phyloP scores from a whole-genome alignment of 2,888 invertebrate species.

The Eudasyphora cyanicolor region DNA sequence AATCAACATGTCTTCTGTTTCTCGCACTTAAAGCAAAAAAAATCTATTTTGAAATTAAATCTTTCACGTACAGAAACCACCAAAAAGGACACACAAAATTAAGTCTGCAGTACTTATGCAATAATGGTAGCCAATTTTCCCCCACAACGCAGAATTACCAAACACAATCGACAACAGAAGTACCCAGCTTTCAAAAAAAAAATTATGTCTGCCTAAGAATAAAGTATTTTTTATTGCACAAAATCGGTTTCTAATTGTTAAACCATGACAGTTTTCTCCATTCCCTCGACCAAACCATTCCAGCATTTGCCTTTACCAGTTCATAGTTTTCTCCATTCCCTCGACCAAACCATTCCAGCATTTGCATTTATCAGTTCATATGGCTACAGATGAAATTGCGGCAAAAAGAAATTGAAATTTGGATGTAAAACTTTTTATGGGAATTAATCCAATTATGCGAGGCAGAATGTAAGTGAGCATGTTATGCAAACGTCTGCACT shows the following conservation, averaged over 20 bases:
- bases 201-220: neutral
- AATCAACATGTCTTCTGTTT: too few species aligned
- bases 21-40: too few species aligned
- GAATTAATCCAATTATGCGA: constrained; percentile 29
- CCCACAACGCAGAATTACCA: too few species aligned
- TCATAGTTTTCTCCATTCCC: too few species aligned
- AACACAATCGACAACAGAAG: neutral
- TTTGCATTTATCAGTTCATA: neutral
- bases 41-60: too few species aligned
- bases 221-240: neutral
- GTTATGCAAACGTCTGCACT: neutral
- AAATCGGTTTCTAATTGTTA: constrained; percentile 41
- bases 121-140: too few species aligned
- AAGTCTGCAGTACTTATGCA: too few species aligned
- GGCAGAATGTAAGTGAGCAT: constrained; percentile 3
- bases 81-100: too few species aligned
- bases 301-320: neutral
- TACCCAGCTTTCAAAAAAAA: neutral
- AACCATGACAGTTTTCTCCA: constrained; percentile 28
- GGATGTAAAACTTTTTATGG: constrained; percentile 2
- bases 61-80: too few species aligned
- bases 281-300: neutral
- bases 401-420: constrained; percentile 9
- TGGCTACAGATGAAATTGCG: constrained; percentile 5
- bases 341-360: neutral